Evolutionary conservation across 2,888 invertebrate species (phyloP).

Genomic region (Mylabris sibirica): DNA sequence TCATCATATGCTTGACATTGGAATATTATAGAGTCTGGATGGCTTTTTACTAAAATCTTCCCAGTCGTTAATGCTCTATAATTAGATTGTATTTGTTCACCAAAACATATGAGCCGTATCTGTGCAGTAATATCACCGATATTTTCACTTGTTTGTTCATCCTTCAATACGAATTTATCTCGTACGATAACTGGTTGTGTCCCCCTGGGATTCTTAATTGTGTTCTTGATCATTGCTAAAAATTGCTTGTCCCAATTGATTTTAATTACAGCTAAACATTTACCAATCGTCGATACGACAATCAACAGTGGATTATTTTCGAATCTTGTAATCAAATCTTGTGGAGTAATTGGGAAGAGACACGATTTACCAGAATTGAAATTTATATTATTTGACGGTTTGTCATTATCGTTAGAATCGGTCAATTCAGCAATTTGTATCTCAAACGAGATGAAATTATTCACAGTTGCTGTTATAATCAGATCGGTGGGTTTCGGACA

Average conservation of each 20-base stretch:
- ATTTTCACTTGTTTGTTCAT: slow-evolving; percentile 54
- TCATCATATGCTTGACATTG: slow-evolving; percentile 45
- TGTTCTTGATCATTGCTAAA: slow-evolving; percentile 62
- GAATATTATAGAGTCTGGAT: slow-evolving; percentile 49
- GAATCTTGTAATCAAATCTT: slow-evolving; percentile 61
- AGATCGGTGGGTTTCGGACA: slow-evolving; percentile 13
- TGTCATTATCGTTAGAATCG: slow-evolving; percentile 17
- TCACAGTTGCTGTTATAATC: slow-evolving; percentile 15
- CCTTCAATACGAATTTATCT: slow-evolving; percentile 60
- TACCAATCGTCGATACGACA: slow-evolving; percentile 48
- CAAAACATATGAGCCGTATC: slow-evolving; percentile 64
- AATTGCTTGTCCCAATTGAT: slow-evolving; percentile 64
- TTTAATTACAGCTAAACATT: slow-evolving; percentile 60
- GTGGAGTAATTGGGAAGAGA: slow-evolving; percentile 64
- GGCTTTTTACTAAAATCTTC: slow-evolving; percentile 51
- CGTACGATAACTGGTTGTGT: slow-evolving; percentile 55
- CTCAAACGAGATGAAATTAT: slow-evolving; percentile 24
- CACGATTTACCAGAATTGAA: slow-evolving; percentile 61
- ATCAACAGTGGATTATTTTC: slow-evolving; percentile 64
- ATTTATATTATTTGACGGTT: neutral
- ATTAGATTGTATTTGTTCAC: slow-evolving; percentile 60
- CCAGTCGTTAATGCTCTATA: slow-evolving; percentile 44
- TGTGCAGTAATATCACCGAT: slow-evolving; percentile 63
- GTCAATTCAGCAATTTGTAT: slow-evolving; percentile 7
- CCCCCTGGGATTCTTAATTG: slow-evolving; percentile 47